Percentiles rank a stretch among this genome's conserved stretches.
These are phyloP conservation scores for Diabrotica virgifera DNA, from an alignment of 1,140 invertebrate species.

Conservation along the genomic window DNA sequence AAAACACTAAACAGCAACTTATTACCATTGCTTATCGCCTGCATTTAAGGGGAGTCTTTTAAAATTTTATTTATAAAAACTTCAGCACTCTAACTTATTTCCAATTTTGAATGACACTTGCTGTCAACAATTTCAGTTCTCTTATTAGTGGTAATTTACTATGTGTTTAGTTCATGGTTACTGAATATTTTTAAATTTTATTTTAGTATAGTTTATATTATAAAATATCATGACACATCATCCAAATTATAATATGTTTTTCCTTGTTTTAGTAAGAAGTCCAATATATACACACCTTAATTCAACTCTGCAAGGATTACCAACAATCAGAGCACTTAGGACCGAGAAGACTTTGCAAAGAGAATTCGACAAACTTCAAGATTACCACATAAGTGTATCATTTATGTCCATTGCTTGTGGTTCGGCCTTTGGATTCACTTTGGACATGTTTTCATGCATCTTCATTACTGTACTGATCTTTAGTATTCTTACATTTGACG, in stretches of 20 bases:
- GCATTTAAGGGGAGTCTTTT: no score
- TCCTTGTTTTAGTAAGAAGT: conserved; percentile 59
- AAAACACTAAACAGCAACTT: no score
- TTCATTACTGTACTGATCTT: conserved; percentile 31
- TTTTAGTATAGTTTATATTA: no score
- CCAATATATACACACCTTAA: conserved; percentile 80
- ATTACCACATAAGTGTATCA: conserved; percentile 62
- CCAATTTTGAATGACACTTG: no score
- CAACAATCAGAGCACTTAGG: conserved; percentile 72
- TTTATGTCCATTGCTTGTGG: conserved; percentile 54
- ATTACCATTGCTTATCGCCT: no score
- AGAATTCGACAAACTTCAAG: conserved; percentile 67
- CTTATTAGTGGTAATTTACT: no score
- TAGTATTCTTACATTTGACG: conserved; percentile 36
- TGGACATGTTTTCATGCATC: conserved; percentile 27
- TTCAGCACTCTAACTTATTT: no score
- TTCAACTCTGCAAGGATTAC: conserved; percentile 72
- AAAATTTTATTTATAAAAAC: no score
- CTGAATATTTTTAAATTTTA: no score
- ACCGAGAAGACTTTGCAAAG: conserved; percentile 66
- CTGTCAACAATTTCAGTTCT: no score
- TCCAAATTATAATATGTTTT: background rate
- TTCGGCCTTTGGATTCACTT: conserved; percentile 29
- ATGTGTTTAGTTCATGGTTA: no score
- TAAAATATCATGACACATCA: no score